Evolutionary conservation across 2,888 invertebrate species (phyloP), one percentile per base, ranked within the genome.

Genomic region (Aplocera efformata): DNA sequence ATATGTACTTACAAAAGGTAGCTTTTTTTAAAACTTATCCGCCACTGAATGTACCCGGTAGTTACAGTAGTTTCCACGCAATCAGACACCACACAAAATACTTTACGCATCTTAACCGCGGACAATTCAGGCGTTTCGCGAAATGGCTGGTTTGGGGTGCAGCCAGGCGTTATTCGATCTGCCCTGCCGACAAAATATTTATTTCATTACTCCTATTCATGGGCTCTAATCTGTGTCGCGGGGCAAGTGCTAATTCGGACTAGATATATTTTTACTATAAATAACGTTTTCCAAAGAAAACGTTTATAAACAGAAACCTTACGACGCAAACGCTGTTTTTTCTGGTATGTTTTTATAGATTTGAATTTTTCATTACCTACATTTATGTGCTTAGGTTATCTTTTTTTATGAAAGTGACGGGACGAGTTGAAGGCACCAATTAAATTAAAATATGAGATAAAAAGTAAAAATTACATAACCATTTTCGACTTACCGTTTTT

Each of bases 131-230:
- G 41, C 69, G 72, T 78, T 79, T 79, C 69, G 69, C 72, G 72
- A 81, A 81, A 83, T 78, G 79, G 74, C 79, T 63, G 69, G 70
- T 69, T 61, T 60, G 83, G 83, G 81, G 78, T 58, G 67, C 82
- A 74, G 50, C 67, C 79, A 63, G 73, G 74, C 84, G 85, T 81
- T 67, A 69, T 67, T 67, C 74, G 76, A 76, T 79, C 76, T 79
- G 80, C 79, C 76, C 81, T 73, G 81, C 83, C 86, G 85, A 79
- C 85, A 77, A 86, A 88, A 88, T 86, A 82, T 88, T 88, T 88
- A 86, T 88, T 88, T 86, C 86, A 88, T 88, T 88, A 88, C 83
- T 80, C 77, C 84, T 79, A 86, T 88, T 88, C 86, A 86, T 84
- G 65, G 74, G 66, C 68, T 70, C 69, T 85, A 86, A 88, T 84